Conservation (phyloP, 2,797 vertebrate genomes). For the Austrolebias charrua region DNA sequence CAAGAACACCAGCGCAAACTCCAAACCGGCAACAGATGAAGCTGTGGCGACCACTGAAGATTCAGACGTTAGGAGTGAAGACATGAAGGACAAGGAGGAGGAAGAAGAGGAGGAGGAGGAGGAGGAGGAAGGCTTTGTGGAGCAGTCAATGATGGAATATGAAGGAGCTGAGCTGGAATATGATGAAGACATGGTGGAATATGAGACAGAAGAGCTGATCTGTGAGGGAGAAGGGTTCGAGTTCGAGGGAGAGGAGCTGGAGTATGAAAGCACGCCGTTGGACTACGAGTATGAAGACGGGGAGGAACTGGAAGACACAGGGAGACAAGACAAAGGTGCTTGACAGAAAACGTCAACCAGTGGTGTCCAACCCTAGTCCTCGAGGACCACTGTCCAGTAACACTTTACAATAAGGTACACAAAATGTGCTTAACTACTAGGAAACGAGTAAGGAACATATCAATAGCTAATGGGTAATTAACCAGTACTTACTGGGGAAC, state of each 20-base stretch:
- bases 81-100: slow-evolving; percentile 20
- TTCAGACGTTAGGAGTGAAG: slow-evolving; percentile 34
- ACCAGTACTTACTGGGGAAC: too few relatives aligned
- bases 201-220: slow-evolving; percentile 75
- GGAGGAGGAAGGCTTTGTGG: slow-evolving; percentile 37
- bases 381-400: too few relatives aligned
- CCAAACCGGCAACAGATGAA: slow-evolving; percentile 42
- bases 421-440: too few relatives aligned
- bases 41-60: slow-evolving; percentile 26
- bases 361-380: too few relatives aligned
- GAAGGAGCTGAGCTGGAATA: slow-evolving; percentile 67
- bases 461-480: too few relatives aligned
- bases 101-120: slow-evolving; percentile 33
- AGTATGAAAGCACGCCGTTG: slow-evolving; percentile 64
- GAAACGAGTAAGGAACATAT: too few relatives aligned
- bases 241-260: slow-evolving; percentile 69
- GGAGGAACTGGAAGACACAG: slow-evolving; percentile 54
- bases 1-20: slow-evolving; percentile 69
- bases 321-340: slow-evolving; percentile 41
- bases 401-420: too few relatives aligned
- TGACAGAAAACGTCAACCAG: slow-evolving; percentile 30
- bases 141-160: slow-evolving; percentile 42
- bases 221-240: slow-evolving; percentile 71
- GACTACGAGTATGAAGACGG: slow-evolving; percentile 76
- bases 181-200: slow-evolving; percentile 68